phyloP scores from a whole-genome alignment of 2,888 invertebrate genomes.

The Tachina grossa region DNA sequence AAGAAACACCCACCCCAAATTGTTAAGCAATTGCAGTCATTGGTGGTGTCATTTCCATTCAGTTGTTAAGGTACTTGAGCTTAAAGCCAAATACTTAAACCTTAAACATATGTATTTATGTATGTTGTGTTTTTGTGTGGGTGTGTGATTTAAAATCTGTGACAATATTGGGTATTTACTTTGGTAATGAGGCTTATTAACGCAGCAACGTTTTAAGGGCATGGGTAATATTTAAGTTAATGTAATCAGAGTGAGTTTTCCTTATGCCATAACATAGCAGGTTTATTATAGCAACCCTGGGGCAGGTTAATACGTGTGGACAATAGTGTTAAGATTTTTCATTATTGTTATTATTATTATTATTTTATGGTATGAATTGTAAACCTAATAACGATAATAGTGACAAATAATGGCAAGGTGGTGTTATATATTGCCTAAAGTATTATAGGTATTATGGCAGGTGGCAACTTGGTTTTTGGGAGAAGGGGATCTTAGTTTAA shows the following conservation, averaged over 20 bases:
- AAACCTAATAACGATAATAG: slow-evolving; percentile 39
- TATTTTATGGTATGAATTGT: slow-evolving; percentile 35
- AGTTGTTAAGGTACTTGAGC: slow-evolving; percentile 63
- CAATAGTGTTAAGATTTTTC: slow-evolving; percentile 65
- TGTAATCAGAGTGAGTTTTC: slow-evolving; percentile 38
- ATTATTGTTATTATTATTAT: slow-evolving; percentile 49
- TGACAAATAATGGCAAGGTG: slow-evolving; percentile 37
- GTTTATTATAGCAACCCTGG: slow-evolving; percentile 37
- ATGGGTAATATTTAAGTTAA: slow-evolving; percentile 16
- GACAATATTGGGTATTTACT: slow-evolving; percentile 67
- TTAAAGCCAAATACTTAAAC: slow-evolving; percentile 59
- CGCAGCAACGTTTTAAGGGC: slow-evolving; percentile 26
- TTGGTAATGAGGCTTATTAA: slow-evolving; percentile 71
- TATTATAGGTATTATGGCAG: neutral
- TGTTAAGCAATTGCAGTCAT: slow-evolving; percentile 11
- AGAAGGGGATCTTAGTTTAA: neutral
- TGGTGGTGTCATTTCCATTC: slow-evolving; percentile 47
- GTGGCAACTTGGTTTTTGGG: neutral
- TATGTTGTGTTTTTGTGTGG: neutral
- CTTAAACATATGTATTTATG: neutral
- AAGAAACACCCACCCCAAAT: slow-evolving; percentile 12
- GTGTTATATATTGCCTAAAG: slow-evolving; percentile 43
- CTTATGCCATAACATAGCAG: slow-evolving; percentile 42
- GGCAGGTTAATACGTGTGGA: slow-evolving; percentile 59
- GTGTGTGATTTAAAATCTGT: slow-evolving; percentile 37